Conservation (phyloP, 1,140 invertebrate species). For the Drosophila yakuba region DNA sequence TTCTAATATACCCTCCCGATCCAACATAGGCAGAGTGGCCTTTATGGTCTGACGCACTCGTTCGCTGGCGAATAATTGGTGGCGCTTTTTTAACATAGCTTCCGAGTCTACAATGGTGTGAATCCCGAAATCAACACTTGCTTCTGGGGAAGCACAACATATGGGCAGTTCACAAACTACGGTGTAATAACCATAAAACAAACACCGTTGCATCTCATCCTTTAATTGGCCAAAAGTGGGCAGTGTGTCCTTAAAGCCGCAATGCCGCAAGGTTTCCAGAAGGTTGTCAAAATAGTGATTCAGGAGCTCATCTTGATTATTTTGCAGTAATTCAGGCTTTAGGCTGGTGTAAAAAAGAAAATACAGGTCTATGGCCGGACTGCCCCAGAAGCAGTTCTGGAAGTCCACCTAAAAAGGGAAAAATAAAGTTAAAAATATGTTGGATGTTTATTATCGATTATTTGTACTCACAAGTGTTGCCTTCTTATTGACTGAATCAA, state of each 20-base stretch:
- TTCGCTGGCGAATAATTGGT: constrained; percentile 48
- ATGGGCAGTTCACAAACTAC: constrained; percentile 66
- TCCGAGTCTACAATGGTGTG: constrained; percentile 41
- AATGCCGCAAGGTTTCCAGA: constrained; percentile 63
- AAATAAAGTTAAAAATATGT: not conserved
- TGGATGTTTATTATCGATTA: too few species aligned
- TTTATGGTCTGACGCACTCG: constrained; percentile 47
- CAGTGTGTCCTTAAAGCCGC: constrained; percentile 62
- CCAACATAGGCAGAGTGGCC: constrained; percentile 45
- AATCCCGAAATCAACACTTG: constrained; percentile 38
- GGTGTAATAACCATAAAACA: constrained; percentile 64
- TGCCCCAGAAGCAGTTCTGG: constrained; percentile 64
- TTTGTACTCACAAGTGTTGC: constrained; percentile 85
- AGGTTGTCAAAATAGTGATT: constrained; percentile 69
- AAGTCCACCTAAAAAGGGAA: constrained; percentile 68
- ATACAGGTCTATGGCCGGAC: constrained; percentile 68
- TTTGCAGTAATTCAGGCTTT: constrained; percentile 51
- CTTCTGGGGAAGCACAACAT: constrained; percentile 44
- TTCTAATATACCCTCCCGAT: constrained; percentile 65
- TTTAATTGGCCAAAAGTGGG: constrained; percentile 80
- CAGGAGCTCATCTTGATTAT: constrained; percentile 74
- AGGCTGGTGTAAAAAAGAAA: constrained; percentile 74
- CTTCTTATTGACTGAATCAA: constrained; percentile 85
- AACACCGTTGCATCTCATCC: constrained; percentile 65
- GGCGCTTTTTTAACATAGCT: constrained; percentile 38